phyloP scores from a whole-genome alignment of 2,888 invertebrate species.

The Meliscaeva auricollis region DNA sequence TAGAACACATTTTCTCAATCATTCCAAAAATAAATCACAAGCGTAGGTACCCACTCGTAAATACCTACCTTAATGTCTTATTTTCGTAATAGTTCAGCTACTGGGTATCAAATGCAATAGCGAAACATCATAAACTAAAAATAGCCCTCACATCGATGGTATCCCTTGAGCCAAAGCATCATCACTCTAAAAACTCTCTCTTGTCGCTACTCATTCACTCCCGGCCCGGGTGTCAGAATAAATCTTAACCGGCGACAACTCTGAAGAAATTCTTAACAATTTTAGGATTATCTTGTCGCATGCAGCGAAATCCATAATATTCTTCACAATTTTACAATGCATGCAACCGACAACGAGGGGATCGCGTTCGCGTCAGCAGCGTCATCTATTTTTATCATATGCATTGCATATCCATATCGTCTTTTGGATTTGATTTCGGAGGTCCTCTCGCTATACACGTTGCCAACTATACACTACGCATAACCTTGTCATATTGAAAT shows the following conservation, averaged over 20 bases:
- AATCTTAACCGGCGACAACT: conserved; percentile 55
- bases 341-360: conserved; percentile 57
- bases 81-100: conserved; percentile 5
- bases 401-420: conserved; percentile 16
- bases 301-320: conserved; percentile 67
- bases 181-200: not conserved
- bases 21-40: conserved; percentile 24
- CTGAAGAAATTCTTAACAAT: conserved; percentile 68
- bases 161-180: conserved; percentile 29
- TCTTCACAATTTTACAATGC: conserved; percentile 37
- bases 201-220: not conserved
- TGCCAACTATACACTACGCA: conserved; percentile 36
- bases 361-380: conserved; percentile 52
- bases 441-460: conserved; percentile 37
- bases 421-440: conserved; percentile 33
- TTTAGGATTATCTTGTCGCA: conserved; percentile 73
- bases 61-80: conserved; percentile 17
- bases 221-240: conserved; percentile 48
- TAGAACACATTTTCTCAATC: conserved; percentile 29
- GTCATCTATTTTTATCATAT: conserved; percentile 61
- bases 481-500: conserved; percentile 69
- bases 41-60: not conserved
- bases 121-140: conserved; percentile 38
- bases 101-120: conserved; percentile 15
- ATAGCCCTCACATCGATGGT: conserved; percentile 20